phyloP scores from a whole-genome alignment of 1,140 invertebrate species.

The Sycobia sp. region DNA sequence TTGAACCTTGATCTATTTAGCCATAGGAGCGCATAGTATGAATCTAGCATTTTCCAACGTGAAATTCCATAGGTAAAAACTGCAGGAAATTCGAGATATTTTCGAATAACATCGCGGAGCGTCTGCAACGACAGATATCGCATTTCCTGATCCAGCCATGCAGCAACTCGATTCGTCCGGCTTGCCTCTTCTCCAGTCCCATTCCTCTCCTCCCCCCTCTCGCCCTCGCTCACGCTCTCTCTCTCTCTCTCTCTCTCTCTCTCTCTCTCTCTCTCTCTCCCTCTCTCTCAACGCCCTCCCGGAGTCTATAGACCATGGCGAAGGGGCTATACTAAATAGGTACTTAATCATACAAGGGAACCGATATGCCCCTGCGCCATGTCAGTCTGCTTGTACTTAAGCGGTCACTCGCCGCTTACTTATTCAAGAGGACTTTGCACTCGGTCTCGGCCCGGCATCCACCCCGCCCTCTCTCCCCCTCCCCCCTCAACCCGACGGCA shows the following conservation, averaged over 20 bases:
- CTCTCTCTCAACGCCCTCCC: too few relatives aligned
- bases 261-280: neutral
- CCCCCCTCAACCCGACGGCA: neutral
- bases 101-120: too few relatives aligned
- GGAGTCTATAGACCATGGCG: slow-evolving; percentile 7
- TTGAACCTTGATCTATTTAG: too few relatives aligned
- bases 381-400: slow-evolving; percentile 29
- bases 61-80: too few relatives aligned
- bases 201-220: neutral
- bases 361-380: slow-evolving; percentile 14
- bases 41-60: too few relatives aligned
- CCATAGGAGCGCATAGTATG: too few relatives aligned
- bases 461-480: neutral
- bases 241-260: neutral
- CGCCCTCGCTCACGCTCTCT: too few relatives aligned
- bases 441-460: neutral
- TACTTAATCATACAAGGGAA: slow-evolving; percentile 27
- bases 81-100: too few relatives aligned
- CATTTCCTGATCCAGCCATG: slow-evolving; percentile 16
- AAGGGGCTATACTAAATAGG: slow-evolving; percentile 22
- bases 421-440: slow-evolving; percentile 34
- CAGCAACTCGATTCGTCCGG: neutral
- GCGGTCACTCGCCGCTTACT: slow-evolving; percentile 33
- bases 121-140: slow-evolving; percentile 13
- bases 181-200: too few relatives aligned